Percentiles rank a stretch among this genome's conserved stretches.
Conservation (phyloP, 2,113 vertebrate genomes). For the Plotosus lineatus region DNA sequence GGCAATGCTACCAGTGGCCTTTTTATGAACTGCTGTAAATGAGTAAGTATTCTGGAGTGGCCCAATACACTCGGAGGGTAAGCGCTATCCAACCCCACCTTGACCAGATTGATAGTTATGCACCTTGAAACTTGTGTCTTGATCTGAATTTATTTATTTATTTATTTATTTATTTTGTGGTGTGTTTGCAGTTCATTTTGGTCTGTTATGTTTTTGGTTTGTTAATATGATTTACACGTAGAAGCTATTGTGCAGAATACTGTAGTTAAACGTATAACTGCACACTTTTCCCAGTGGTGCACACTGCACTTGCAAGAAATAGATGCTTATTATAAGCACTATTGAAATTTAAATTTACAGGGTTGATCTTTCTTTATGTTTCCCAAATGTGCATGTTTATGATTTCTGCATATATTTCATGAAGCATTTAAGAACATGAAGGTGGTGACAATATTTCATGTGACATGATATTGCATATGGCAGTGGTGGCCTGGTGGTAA, state of each 20-base stretch:
- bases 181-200: background rate
- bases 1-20: no score
- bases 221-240: background rate
- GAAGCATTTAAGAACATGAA: background rate
- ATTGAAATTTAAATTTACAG: background rate
- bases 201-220: background rate
- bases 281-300: background rate
- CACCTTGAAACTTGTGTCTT: no score
- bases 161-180: no score
- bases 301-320: background rate
- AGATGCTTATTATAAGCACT: background rate
- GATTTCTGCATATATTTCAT: background rate
- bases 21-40: no score
- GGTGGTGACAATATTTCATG: background rate
- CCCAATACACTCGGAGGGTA: no score
- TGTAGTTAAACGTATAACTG: background rate
- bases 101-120: no score
- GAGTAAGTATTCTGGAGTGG: no score
- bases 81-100: no score
- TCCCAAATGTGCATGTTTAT: background rate
- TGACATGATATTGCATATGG: background rate
- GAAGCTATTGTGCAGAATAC: background rate
- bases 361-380: background rate
- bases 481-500: no score
- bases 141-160: no score